Conservation (phyloP, 2,113 vertebrate genomes). For the Aix galericulata region DNA sequence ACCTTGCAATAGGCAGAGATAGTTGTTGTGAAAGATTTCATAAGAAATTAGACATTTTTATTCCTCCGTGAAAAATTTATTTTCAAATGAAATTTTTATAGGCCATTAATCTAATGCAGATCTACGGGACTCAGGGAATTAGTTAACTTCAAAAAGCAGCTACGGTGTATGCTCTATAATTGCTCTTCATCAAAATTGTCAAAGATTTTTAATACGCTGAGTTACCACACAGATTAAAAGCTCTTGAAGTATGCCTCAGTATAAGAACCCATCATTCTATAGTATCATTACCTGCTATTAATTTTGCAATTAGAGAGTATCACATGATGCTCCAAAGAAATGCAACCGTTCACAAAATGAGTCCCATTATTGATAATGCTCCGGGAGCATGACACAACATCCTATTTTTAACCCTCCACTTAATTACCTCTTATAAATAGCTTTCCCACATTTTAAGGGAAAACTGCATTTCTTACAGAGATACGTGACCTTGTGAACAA, state of each 20-base stretch:
- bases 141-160: constrained; percentile 17
- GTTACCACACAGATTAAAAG: constrained; percentile 44
- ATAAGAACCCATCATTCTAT: constrained; percentile 1
- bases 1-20: background rate
- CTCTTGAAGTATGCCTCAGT: background rate
- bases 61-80: background rate
- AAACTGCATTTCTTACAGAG: background rate
- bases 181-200: constrained; percentile 26
- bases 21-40: background rate
- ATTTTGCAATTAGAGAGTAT: constrained; percentile 27
- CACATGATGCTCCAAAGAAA: constrained; percentile 22
- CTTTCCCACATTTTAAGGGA: background rate
- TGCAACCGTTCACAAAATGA: background rate
- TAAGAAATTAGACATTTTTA: background rate
- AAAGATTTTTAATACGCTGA: constrained; percentile 40
- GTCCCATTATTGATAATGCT: background rate
- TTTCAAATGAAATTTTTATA: background rate
- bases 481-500: background rate
- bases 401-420: background rate
- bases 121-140: background rate
- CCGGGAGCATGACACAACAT: background rate
- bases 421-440: background rate
- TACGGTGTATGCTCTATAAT: background rate
- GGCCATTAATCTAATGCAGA: background rate
- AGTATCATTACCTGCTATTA: constrained; percentile 45